Percentiles rank a stretch among this genome's conserved stretches.
phyloP scores from a whole-genome alignment of 2,888 invertebrate genomes.

The Chaitophorus viminalis region DNA sequence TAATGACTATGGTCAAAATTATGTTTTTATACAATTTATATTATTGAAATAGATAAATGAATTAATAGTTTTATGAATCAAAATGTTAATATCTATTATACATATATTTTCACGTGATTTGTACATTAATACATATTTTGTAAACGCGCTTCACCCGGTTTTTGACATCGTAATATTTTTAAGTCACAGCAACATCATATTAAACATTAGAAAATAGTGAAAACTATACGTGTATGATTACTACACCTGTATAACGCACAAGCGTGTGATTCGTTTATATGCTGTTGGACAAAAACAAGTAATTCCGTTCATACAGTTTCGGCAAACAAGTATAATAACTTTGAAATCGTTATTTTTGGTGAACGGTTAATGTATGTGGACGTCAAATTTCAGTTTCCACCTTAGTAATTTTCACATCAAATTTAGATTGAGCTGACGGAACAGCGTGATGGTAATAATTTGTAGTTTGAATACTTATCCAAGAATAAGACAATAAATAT shows the following conservation, averaged over 20 bases:
- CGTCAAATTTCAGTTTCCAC: neutral
- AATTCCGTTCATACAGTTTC: neutral
- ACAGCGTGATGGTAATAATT: neutral
- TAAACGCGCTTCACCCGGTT: neutral
- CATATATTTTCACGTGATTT: neutral
- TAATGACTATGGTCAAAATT: too few relatives aligned
- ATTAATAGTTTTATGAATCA: neutral
- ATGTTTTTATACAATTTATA: neutral
- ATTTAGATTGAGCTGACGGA: neutral
- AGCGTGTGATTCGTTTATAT: neutral
- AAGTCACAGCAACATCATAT: neutral
- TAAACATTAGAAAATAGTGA: neutral
- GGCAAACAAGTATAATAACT: neutral
- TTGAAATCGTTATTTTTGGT: neutral
- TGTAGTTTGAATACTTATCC: neutral
- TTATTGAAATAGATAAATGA: neutral
- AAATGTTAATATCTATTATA: neutral
- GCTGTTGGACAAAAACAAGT: conserved; percentile 8
- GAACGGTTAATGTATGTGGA: neutral
- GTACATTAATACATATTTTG: neutral
- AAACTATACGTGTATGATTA: neutral
- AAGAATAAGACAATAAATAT: too few relatives aligned
- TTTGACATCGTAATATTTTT: neutral
- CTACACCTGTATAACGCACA: neutral
- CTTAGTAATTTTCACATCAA: neutral